Evolutionary conservation across 2,113 vertebrate genomes (phyloP), one percentile per base, ranked within the genome.

Genomic region (Pao palembangensis): DNA sequence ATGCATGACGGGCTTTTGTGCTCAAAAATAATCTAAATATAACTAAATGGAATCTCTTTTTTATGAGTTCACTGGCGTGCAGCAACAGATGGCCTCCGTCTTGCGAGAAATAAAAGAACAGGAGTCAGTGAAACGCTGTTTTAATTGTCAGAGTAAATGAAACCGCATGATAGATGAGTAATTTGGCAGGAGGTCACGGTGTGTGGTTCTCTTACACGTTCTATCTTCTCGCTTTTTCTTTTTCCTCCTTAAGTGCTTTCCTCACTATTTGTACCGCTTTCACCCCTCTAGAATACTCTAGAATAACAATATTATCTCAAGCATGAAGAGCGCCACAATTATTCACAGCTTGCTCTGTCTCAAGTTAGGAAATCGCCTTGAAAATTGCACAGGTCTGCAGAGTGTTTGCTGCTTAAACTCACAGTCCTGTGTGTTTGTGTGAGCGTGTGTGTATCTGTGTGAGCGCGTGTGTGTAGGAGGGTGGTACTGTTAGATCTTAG

Each of bases 281-380:
- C 85, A 83, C 84, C 82, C 78, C 80, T 78, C 86, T 88, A 84
- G 67, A 89, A 86, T 85, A 91, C 80, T 78, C 86, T 88, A 84
- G 67, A 89, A 86, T 85, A 91, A 91, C 88, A 90, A 85, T 85
- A 88, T 91, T 91, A 91, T 88, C 80, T 79, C 83, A 76, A 84
- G 86, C 88, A 85, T 89, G 88, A 89, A 89, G 82, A 87, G 80
- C 78, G 67, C 78, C 76, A 79, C 90, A 88, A 91, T 92, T 87
- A 89, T 85, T 88, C 85, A 85, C 86, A 89, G 87, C 72, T 78
- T 69, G 47, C 55, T 79, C 76, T 86, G 88, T 89, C 74, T 90
- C 79, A 90, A 88, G 85, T 88, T 88, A 75, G 89, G 89, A 92
- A 91, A 91, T 91, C 80, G 81, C 81, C 86, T 85, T 88, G 88